phyloP scores from a whole-genome alignment of 2,888 invertebrate genomes.

The Macrophya alboannulata region DNA sequence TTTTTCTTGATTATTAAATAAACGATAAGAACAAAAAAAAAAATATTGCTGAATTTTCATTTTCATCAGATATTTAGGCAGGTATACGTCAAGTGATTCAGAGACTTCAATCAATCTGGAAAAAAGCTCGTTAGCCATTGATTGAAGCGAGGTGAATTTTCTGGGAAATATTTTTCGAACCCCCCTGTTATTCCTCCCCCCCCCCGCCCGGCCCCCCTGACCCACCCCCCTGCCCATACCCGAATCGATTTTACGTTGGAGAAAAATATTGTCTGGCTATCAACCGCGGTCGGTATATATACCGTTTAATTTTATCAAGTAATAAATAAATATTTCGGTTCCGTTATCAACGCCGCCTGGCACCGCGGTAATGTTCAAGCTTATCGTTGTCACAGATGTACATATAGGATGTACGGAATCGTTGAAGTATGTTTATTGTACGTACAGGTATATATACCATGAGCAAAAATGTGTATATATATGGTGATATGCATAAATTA shows the following conservation, averaged over 20 bases:
- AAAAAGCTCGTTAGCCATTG: slow-evolving; percentile 38
- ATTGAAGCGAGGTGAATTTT: slow-evolving; percentile 12
- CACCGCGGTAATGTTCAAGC: neutral
- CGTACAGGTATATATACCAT: neutral
- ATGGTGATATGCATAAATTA: neutral
- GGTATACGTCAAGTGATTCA: neutral
- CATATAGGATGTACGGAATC: neutral
- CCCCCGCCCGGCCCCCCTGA: too few relatives aligned
- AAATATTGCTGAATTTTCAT: neutral
- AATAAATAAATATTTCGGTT: neutral
- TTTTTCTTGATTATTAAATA: neutral
- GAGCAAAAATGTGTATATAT: neutral
- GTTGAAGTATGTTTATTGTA: neutral
- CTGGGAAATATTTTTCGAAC: slow-evolving; percentile 6
- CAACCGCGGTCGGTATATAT: neutral
- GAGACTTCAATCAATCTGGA: neutral
- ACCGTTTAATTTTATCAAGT: neutral
- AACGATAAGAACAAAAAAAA: neutral
- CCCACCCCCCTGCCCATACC: neutral
- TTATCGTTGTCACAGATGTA: neutral
- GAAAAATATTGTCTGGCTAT: slow-evolving; percentile 30
- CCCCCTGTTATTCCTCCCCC: too few relatives aligned
- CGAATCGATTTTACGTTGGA: slow-evolving; percentile 22
- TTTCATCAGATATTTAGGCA: neutral
- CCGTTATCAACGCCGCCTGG: neutral